Conservation (phyloP, 2,797 vertebrate genomes). For the Nothura maculosa region DNA sequence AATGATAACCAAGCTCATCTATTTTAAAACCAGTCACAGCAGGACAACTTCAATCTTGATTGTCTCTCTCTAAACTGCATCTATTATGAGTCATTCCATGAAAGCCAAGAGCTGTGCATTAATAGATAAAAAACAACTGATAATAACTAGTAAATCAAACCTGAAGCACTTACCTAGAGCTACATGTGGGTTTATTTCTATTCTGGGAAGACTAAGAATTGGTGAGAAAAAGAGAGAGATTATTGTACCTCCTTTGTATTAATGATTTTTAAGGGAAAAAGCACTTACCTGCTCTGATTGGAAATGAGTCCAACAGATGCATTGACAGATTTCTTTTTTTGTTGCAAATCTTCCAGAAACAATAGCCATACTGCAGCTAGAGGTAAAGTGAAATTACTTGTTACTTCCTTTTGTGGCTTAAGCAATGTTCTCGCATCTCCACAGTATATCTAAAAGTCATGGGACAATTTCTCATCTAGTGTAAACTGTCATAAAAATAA, state of each 20-base stretch:
- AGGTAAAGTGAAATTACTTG: neutral
- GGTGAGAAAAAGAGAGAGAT: neutral
- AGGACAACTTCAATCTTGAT: neutral
- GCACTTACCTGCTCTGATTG: neutral
- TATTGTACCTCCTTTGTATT: rapidly evolving
- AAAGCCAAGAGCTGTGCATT: rapidly evolving
- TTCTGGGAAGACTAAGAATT: neutral
- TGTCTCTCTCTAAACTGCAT: neutral
- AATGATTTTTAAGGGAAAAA: neutral
- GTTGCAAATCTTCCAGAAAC: neutral
- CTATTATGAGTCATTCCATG: neutral
- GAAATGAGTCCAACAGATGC: neutral
- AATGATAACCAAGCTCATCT: neutral
- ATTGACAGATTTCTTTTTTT: neutral
- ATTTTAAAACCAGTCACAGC: neutral
- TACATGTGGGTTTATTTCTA: neutral
- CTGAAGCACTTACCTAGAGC: neutral
- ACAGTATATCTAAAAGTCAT: neutral
- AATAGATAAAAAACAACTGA: neutral
- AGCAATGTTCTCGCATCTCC: neutral
- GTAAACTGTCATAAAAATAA: neutral
- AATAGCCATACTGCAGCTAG: neutral
- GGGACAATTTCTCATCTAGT: neutral
- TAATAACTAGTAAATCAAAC: neutral
- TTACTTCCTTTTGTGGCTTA: neutral